A percentile compares a stretch with the other conserved stretches of the same genome.
Evolutionary conservation across 2,888 invertebrate genomes (phyloP).

Genomic region (Acanthosepion esculentum): DNA sequence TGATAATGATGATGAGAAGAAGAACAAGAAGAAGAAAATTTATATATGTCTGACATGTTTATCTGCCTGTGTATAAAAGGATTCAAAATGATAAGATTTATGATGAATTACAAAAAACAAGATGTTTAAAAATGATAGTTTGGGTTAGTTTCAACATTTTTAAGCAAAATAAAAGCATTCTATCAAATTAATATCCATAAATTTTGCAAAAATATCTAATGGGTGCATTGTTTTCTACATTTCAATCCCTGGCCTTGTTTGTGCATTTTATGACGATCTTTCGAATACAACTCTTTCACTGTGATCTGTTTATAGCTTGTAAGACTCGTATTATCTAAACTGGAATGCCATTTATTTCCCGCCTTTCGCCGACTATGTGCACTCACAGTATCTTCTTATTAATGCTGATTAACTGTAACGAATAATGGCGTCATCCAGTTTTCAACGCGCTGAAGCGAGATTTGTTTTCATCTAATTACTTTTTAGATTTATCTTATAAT

Average conservation of each 20-base stretch:
- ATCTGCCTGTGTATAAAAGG: no score
- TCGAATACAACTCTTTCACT: neutral
- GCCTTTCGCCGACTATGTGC: neutral
- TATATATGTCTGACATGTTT: no score
- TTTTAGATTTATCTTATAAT: neutral
- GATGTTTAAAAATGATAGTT: no score
- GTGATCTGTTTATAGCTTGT: neutral
- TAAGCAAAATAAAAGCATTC: neutral
- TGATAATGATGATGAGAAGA: no score
- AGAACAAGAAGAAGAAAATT: no score
- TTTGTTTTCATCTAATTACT: neutral
- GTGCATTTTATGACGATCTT: neutral
- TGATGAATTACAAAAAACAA: no score
- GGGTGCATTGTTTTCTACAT: neutral
- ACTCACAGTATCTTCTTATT: neutral
- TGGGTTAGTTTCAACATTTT: neutral
- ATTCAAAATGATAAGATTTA: no score
- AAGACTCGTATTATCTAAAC: neutral
- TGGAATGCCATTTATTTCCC: constrained; percentile 5
- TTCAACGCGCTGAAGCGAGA: neutral
- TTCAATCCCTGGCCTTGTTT: neutral
- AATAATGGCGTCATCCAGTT: neutral
- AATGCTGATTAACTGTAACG: neutral
- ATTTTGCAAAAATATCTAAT: neutral
- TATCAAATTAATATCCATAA: neutral